phyloP scores from a whole-genome alignment of 2,113 vertebrate species.

The Mugil cephalus region DNA sequence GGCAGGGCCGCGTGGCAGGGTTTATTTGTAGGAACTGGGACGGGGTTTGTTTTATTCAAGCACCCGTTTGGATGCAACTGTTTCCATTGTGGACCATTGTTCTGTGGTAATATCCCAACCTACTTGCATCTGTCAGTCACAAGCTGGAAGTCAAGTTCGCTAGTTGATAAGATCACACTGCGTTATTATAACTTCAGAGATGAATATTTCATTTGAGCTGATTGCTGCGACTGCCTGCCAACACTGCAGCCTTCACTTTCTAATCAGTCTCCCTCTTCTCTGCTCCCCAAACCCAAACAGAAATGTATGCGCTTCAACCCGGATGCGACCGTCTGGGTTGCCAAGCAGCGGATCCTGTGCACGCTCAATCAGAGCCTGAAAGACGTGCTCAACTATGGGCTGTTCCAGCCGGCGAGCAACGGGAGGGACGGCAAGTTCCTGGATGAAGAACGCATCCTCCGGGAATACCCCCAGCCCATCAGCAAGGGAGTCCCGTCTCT shows the following conservation, averaged over 20 bases:
- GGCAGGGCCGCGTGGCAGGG: not conserved
- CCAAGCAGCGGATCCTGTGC: conserved; percentile 93
- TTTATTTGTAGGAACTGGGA: conserved; percentile 4
- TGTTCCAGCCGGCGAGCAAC: conserved; percentile 92
- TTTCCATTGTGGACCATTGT: conserved; percentile 17
- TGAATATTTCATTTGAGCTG: conserved; percentile 12
- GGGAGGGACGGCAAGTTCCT: conserved; percentile 93
- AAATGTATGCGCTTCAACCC: conserved; percentile 95
- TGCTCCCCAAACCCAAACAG: conserved; percentile 71
- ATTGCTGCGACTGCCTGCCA: not conserved
- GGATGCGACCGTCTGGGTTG: conserved; percentile 91
- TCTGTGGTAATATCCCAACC: not conserved
- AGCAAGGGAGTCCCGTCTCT: conserved; percentile 90
- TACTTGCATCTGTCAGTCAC: conserved; percentile 34
- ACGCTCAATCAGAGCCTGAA: conserved; percentile 93
- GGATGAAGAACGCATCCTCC: conserved; percentile 92
- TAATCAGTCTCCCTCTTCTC: not conserved
- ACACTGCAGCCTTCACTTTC: not conserved
- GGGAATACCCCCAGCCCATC: conserved; percentile 91
- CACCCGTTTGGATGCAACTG: not conserved
- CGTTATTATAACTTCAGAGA: not conserved
- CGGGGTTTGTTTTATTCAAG: conserved; percentile 7
- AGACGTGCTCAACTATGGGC: conserved; percentile 95
- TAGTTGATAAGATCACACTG: not conserved
- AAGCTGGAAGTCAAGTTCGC: conserved; percentile 6